These are phyloP conservation scores for Drosophila neoperkinsi DNA, from an alignment of 2,888 invertebrate species.

Conservation along the genomic window DNA sequence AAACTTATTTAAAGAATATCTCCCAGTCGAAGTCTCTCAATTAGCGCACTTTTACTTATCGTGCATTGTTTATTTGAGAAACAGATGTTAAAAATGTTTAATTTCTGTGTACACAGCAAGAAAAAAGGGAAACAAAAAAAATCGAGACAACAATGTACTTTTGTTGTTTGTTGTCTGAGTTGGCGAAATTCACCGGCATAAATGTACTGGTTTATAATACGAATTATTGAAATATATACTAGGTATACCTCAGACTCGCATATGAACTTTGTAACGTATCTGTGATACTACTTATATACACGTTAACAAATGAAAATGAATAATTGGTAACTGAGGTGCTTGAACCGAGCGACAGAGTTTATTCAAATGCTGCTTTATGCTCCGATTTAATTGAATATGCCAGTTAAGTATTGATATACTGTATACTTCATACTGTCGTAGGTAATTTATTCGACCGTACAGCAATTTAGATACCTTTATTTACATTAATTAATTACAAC, in stretches of 20 bases:
- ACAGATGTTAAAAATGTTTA: constrained; percentile 21
- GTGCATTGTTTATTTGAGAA: constrained; percentile 28
- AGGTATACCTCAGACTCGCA: background rate
- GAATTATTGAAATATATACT: background rate
- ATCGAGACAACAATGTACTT: constrained; percentile 7
- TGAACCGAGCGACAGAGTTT: constrained; percentile 25
- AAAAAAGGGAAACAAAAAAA: constrained; percentile 7
- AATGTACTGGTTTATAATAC: background rate
- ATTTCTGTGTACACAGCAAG: constrained; percentile 12
- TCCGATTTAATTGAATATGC: background rate
- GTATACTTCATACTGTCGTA: background rate
- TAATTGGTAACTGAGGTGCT: constrained; percentile 42
- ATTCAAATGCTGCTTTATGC: background rate
- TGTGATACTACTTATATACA: constrained; percentile 17
- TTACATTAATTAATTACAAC: background rate
- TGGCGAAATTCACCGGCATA: constrained; percentile 21
- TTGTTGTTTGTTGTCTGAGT: background rate
- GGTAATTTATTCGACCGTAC: background rate
- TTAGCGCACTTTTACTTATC: background rate
- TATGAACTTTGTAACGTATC: background rate
- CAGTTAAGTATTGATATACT: background rate
- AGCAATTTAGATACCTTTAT: background rate
- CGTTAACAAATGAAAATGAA: constrained; percentile 3
- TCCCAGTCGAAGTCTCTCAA: background rate
- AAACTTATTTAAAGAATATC: background rate